Evolutionary conservation across 2,797 vertebrate species (phyloP).

Genomic region (Typhlichthys eigenmanni): DNA sequence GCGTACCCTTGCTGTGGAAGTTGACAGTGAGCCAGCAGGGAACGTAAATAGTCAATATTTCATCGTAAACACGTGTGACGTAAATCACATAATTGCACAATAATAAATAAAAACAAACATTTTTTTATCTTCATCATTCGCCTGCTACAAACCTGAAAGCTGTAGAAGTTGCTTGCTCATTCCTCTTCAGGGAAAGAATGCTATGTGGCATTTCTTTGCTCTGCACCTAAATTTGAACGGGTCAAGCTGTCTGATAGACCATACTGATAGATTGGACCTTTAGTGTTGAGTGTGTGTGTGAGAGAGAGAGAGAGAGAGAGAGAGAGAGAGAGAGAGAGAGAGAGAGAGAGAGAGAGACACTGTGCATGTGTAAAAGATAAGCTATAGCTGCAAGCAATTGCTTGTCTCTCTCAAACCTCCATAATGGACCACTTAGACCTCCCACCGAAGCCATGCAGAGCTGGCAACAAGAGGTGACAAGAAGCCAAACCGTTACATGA

Average conservation of each 20-base stretch:
- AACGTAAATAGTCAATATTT: not conserved
- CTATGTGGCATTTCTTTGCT: not conserved
- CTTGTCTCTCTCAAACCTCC: conserved; percentile 18
- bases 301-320: not conserved
- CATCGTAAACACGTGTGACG: conserved; percentile 7
- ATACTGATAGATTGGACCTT: not conserved
- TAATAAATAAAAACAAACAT: not conserved
- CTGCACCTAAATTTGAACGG: not conserved
- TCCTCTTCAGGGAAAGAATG: conserved; percentile 40
- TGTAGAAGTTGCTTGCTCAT: conserved; percentile 38
- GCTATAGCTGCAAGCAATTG: conserved; percentile 29
- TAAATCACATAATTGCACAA: conserved; percentile 24
- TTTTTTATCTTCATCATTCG: conserved; percentile 12
- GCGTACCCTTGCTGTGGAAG: conserved; percentile 28
- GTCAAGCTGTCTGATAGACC: not conserved
- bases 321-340: not conserved
- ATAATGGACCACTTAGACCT: conserved; percentile 28
- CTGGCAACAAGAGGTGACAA: conserved; percentile 55
- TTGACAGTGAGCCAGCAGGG: not conserved
- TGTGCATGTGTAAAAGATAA: conserved; percentile 26
- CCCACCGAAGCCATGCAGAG: conserved; percentile 34
- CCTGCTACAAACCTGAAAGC: conserved; percentile 49
- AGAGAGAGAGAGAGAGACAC: not conserved
- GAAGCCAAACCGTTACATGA: conserved; percentile 46
- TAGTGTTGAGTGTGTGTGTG: not conserved